These are phyloP conservation scores for Schizaphis graminum DNA, from an alignment of 2,888 invertebrate species.

Conservation along the genomic window DNA sequence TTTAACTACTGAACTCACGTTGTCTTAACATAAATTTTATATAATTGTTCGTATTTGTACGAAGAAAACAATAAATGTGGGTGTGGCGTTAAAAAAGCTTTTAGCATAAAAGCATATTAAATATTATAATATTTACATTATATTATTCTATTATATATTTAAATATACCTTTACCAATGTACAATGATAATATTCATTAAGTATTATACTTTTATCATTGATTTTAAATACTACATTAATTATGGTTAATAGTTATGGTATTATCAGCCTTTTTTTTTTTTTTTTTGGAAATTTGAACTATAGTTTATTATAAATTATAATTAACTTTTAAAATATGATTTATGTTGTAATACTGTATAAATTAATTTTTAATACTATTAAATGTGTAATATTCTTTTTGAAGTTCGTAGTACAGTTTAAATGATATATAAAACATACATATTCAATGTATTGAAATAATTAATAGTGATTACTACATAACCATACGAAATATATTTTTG, in stretches of 20 bases:
- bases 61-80: background rate
- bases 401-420: background rate
- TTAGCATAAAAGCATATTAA: too few relatives aligned
- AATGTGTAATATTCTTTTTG: background rate
- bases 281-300: background rate
- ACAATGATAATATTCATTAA: background rate
- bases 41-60: too few relatives aligned
- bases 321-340: background rate
- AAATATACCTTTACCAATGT: background rate
- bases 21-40: too few relatives aligned
- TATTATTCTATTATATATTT: background rate
- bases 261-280: too few relatives aligned
- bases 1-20: background rate
- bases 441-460: background rate
- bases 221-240: background rate
- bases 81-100: background rate
- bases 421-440: background rate
- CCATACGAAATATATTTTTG: too few relatives aligned
- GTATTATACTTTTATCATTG: background rate
- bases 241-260: background rate
- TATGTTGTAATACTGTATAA: background rate
- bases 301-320: too few relatives aligned
- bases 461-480: background rate
- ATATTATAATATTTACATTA: background rate
- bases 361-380: background rate